Percentiles rank a stretch among this genome's conserved stretches.
phyloP scores from a whole-genome alignment of 2,888 invertebrate genomes.

The Mesorhabditis spiculigera region DNA sequence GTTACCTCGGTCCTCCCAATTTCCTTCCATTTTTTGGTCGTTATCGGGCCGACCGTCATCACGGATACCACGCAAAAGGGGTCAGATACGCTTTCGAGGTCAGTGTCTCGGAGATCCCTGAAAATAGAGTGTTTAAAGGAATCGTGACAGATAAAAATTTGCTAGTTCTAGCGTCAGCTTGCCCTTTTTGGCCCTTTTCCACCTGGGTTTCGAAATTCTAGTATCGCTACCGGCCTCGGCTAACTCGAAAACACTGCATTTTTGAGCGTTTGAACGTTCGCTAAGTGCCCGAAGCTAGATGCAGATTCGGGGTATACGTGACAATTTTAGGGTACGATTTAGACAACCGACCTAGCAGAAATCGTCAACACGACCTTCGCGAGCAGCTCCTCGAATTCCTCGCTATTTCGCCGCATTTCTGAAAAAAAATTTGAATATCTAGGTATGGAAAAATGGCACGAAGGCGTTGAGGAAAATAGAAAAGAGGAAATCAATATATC shows the following conservation, averaged over 20 bases:
- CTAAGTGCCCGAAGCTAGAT: too few relatives aligned
- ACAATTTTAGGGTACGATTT: background rate
- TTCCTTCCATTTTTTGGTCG: constrained; percentile 20
- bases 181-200: too few relatives aligned
- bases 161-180: too few relatives aligned
- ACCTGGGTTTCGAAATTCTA: background rate
- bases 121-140: constrained; percentile 7
- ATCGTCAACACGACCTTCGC: background rate
- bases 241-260: background rate
- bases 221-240: background rate
- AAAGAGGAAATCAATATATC: too few relatives aligned
- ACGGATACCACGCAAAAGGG: constrained; percentile 40
- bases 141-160: too few relatives aligned
- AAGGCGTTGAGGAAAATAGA: too few relatives aligned
- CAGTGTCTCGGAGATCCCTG: constrained; percentile 40
- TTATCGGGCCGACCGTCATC: constrained; percentile 18
- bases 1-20: constrained; percentile 23
- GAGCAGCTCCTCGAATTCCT: background rate
- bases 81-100: constrained; percentile 42
- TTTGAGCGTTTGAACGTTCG: constrained; percentile 3
- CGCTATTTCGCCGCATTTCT: background rate
- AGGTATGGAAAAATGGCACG: too few relatives aligned
- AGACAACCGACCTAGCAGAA: background rate
- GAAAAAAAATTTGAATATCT: too few relatives aligned
- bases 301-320: too few relatives aligned